phyloP scores from a whole-genome alignment of 2,888 invertebrate genomes.

The Nomada ferruginata region DNA sequence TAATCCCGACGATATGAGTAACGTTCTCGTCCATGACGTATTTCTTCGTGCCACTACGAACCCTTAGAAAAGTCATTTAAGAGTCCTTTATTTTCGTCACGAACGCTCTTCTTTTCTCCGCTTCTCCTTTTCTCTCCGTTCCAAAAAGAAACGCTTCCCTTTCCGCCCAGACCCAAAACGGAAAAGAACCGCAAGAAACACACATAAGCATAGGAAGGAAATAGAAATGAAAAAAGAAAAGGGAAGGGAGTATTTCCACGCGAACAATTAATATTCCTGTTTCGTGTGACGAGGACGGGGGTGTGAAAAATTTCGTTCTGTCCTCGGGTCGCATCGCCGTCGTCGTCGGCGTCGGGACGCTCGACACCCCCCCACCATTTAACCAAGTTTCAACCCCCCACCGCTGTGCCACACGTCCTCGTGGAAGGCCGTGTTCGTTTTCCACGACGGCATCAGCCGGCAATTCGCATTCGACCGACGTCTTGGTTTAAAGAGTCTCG shows the following conservation, averaged over 20 bases:
- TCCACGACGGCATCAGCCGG: constrained; percentile 77
- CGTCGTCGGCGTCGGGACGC: constrained; percentile 70
- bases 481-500: constrained; percentile 88
- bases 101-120: neutral
- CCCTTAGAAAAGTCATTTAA: neutral
- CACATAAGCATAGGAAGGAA: neutral
- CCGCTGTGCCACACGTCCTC: constrained; percentile 56
- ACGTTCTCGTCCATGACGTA: constrained; percentile 31
- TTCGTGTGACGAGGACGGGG: neutral
- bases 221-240: neutral
- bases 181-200: too few relatives aligned
- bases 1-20: constrained; percentile 44
- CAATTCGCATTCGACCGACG: constrained; percentile 97
- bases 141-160: neutral
- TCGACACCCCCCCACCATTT: constrained; percentile 68
- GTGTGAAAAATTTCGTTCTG: constrained; percentile 44
- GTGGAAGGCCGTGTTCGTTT: constrained; percentile 67
- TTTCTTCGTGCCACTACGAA: neutral
- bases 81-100: neutral
- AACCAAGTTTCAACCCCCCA: constrained; percentile 32
- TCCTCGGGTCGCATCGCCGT: constrained; percentile 9
- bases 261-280: constrained; percentile 11
- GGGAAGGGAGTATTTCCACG: neutral
- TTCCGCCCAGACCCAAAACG: too few relatives aligned
- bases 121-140: too few relatives aligned